A percentile compares a stretch with the other conserved stretches of the same genome.
phyloP scores from a whole-genome alignment of 1,140 invertebrate species.

The Tachypleus tridentatus region DNA sequence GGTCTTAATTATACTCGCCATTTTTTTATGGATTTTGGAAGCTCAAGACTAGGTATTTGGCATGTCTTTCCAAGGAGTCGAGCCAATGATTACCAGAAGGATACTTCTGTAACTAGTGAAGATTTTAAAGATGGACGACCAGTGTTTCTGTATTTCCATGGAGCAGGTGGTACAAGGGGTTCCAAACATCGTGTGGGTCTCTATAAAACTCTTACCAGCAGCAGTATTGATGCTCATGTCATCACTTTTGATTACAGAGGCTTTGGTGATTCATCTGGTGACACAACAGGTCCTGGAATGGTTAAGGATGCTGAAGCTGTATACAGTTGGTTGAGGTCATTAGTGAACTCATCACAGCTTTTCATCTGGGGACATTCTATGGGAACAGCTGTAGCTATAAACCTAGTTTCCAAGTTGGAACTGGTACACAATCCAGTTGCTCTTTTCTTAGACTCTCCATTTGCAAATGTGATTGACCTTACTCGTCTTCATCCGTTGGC shows the following conservation, averaged over 20 bases:
- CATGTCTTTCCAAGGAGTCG: slow-evolving; percentile 11
- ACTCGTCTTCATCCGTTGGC: slow-evolving; percentile 64
- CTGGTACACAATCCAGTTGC: slow-evolving; percentile 43
- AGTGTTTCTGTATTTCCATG: slow-evolving; percentile 72
- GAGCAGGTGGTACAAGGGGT: slow-evolving; percentile 73
- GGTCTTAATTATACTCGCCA: slow-evolving; percentile 20
- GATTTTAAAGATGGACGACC: slow-evolving; percentile 31
- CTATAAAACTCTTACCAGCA: slow-evolving; percentile 56
- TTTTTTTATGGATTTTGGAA: slow-evolving; percentile 13
- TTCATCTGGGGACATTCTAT: slow-evolving; percentile 60
- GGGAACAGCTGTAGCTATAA: slow-evolving; percentile 22
- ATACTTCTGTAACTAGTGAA: background rate
- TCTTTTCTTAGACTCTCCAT: slow-evolving; percentile 72
- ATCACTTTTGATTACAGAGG: slow-evolving; percentile 84
- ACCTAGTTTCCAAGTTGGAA: slow-evolving; percentile 28
- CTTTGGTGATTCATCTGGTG: slow-evolving; percentile 70
- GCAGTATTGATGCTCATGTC: slow-evolving; percentile 67
- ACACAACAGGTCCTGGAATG: slow-evolving; percentile 63
- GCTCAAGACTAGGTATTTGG: slow-evolving; percentile 18
- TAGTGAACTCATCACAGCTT: slow-evolving; percentile 43
- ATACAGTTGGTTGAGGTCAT: slow-evolving; percentile 59
- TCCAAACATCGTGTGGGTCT: slow-evolving; percentile 64
- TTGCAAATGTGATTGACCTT: slow-evolving; percentile 74
- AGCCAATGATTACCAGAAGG: slow-evolving; percentile 5
- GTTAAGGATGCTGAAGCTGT: slow-evolving; percentile 65